Percentiles rank a stretch among this genome's conserved stretches.
These are phyloP conservation scores for Penaeus vannamei DNA, from an alignment of 1,140 invertebrate species.

Conservation along the genomic window DNA sequence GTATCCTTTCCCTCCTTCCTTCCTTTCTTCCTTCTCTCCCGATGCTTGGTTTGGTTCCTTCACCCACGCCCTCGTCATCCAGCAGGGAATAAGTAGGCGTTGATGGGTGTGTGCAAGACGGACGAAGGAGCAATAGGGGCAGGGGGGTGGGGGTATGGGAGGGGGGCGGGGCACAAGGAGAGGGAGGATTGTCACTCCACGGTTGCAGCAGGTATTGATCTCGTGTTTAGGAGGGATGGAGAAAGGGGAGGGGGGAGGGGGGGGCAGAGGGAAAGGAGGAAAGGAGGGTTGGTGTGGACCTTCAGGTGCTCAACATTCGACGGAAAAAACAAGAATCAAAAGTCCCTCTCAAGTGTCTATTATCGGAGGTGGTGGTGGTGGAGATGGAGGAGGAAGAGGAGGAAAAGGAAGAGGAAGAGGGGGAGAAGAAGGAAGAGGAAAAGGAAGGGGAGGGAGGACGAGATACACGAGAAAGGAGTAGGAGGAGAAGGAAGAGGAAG, in stretches of 20 bases:
- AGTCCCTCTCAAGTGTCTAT: too few relatives aligned
- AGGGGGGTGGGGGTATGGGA: not conserved
- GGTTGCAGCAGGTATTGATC: too few relatives aligned
- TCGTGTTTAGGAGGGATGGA: too few relatives aligned
- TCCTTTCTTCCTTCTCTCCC: not conserved
- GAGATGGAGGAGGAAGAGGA: conserved; percentile 26
- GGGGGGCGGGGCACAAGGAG: not conserved
- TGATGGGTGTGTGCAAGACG: conserved; percentile 18
- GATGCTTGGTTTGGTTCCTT: not conserved
- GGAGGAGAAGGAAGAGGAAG: not conserved
- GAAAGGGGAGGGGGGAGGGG: conserved; percentile 4
- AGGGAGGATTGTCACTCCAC: not conserved
- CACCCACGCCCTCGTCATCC: conserved; percentile 5
- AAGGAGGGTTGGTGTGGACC: not conserved
- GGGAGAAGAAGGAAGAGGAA: not conserved
- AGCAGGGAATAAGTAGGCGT: conserved; percentile 3
- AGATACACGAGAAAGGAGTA: not conserved
- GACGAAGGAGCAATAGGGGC: not conserved
- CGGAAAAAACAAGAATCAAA: too few relatives aligned
- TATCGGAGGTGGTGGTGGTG: too few relatives aligned
- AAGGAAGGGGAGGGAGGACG: not conserved
- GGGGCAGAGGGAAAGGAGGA: conserved; percentile 37
- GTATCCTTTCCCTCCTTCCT: conserved; percentile 12
- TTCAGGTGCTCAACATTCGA: too few relatives aligned
- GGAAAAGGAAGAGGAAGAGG: not conserved